Evolutionary conservation across 2,888 invertebrate genomes (phyloP), one percentile per base, ranked within the genome.

Genomic region (Parthenolecanium corni): DNA sequence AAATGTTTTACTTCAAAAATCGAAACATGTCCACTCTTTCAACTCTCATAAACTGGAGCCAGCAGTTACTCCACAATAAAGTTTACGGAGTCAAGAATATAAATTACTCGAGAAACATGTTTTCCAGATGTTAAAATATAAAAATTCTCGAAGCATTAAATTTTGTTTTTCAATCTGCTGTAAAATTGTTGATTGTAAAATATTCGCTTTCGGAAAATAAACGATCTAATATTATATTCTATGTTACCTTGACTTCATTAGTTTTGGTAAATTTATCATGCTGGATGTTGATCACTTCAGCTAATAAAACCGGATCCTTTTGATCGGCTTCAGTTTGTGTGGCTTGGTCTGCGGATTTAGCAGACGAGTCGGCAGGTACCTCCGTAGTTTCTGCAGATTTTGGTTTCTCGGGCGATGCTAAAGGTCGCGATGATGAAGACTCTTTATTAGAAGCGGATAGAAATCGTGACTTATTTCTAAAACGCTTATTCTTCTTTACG

Each of bases 181-280:
- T n/a, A n/a, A n/a, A n/a, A n/a, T n/a, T n/a, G n/a, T n/a, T n/a
- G n/a, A n/a, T n/a, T n/a, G n/a, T n/a, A n/a, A n/a, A n/a, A n/a
- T n/a, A n/a, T n/a, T n/a, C n/a, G n/a, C n/a, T n/a, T n/a, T n/a
- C n/a, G n/a, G 44, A 44, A n/a, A 44, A 18, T 44, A 11, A 44
- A 44, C n/a, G 44, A 44, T 5, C 20, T 21, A 12, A 47, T 20
- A 51, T n/a, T n/a, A n/a, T n/a, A n/a, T n/a, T 67, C n/a, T n/a
- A n/a, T n/a, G n/a, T n/a, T 68, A 82, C 82, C 77, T 96, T 97
- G 14, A 97, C 87, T 78, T 97, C 96, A 72, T 94, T 93, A 0
- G 89, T 93, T 73, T 87, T 87, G 67, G 85, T 80, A 73, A 90
- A 96, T 68, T 89, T 85, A 66, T 92, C 85, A 70, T 94, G 90